Conservation (phyloP, 2,888 invertebrate species). For the Stegophylla sp. region DNA sequence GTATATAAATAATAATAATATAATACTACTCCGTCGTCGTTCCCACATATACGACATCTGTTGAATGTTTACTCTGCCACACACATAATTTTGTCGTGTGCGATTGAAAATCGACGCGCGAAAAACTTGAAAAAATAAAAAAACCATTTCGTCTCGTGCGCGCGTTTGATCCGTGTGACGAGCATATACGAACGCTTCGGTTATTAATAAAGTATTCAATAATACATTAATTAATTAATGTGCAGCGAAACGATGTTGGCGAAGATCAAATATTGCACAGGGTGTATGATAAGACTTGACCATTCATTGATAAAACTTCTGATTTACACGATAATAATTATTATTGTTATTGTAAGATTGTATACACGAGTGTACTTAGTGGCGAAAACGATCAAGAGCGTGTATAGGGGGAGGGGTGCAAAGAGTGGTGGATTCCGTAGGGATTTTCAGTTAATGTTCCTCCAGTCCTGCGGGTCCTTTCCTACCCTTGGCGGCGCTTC, state of each 20-base stretch:
- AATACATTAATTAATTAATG: too few species aligned
- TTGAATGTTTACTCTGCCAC: background rate
- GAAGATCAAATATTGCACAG: too few species aligned
- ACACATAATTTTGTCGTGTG: background rate
- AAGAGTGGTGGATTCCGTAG: background rate
- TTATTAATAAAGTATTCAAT: too few species aligned
- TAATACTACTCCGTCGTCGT: background rate
- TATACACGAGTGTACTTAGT: background rate
- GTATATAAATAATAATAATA: background rate
- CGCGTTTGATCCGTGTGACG: background rate
- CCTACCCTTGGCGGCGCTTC: background rate
- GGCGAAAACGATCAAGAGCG: background rate
- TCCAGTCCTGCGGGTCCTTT: background rate
- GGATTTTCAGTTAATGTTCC: constrained; percentile 13
- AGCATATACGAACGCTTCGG: background rate
- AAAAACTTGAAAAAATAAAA: background rate
- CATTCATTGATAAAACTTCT: too few species aligned
- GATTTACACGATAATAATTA: background rate
- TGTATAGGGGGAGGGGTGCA: background rate
- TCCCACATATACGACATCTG: background rate
- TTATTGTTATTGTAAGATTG: background rate
- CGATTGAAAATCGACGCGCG: background rate
- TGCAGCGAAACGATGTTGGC: too few species aligned
- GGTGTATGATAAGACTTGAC: too few species aligned
- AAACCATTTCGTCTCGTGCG: background rate